Evolutionary conservation across 2,797 vertebrate genomes (phyloP).

Genomic region (Rhinichthys osculus): DNA sequence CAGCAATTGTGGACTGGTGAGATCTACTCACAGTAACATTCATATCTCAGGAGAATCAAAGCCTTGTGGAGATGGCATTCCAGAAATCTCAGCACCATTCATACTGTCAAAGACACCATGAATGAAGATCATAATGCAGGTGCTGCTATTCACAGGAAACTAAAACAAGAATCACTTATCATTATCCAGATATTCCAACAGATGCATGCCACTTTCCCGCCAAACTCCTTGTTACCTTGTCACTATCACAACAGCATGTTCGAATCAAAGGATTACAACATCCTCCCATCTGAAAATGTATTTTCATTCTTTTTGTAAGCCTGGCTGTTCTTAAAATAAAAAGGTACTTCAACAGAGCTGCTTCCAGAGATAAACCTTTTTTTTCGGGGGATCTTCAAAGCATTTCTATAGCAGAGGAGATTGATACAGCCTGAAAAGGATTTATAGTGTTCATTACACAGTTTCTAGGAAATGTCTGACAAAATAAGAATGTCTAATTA

Average conservation of each 20-base stretch:
- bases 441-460: conserved; percentile 59
- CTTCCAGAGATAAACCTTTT: conserved; percentile 46
- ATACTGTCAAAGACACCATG: background rate
- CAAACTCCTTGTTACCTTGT: conserved; percentile 38
- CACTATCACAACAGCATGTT: conserved; percentile 38
- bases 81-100: background rate
- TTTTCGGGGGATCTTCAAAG: conserved; percentile 43
- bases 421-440: conserved; percentile 66
- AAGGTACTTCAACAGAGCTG: conserved; percentile 44
- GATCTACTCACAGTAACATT: background rate
- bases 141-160: conserved; percentile 7
- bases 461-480: conserved; percentile 52
- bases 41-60: background rate
- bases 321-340: conserved; percentile 53
- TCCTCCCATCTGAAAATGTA: conserved; percentile 43
- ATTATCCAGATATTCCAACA: conserved; percentile 31
- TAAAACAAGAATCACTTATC: background rate
- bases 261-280: conserved; percentile 52
- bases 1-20: background rate
- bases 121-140: conserved; percentile 17
- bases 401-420: conserved; percentile 59
- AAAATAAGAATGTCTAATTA: conserved; percentile 47
- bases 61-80: background rate
- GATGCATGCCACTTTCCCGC: conserved; percentile 45
- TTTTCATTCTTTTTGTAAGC: conserved; percentile 55